Percentiles rank a stretch among this genome's conserved stretches.
Conservation (phyloP, 2,888 invertebrate genomes). For the Athalia circularis region DNA sequence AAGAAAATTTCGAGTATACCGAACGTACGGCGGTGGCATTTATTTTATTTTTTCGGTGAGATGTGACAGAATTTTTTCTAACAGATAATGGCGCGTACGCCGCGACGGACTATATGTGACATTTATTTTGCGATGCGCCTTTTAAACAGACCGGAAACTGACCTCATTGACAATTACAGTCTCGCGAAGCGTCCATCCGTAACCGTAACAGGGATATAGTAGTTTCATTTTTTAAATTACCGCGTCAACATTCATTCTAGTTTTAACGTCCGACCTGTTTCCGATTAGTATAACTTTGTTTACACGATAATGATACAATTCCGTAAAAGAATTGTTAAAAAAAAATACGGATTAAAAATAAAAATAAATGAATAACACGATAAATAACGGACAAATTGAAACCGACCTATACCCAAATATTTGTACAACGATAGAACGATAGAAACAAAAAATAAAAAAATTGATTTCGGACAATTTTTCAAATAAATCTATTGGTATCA, state of each 20-base stretch:
- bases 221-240: background rate
- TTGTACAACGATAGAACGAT: background rate
- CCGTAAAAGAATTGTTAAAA: background rate
- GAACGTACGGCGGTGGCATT: no score
- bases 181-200: constrained; percentile 35
- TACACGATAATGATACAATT: constrained; percentile 1
- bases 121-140: constrained; percentile 39
- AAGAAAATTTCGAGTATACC: no score
- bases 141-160: constrained; percentile 42
- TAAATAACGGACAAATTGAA: no score
- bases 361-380: no score
- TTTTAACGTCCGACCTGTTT: no score
- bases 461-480: no score
- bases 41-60: no score
- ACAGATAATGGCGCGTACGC: background rate
- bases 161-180: constrained; percentile 43
- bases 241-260: background rate
- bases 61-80: no score
- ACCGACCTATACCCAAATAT: background rate
- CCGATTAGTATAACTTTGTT: background rate
- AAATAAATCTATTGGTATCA: no score
- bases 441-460: background rate
- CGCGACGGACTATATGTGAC: constrained; percentile 1
- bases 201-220: constrained; percentile 24
- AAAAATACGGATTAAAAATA: no score